Evolutionary conservation across 2,888 invertebrate genomes (phyloP).

Genomic region (Scaptomyza parva): DNA sequence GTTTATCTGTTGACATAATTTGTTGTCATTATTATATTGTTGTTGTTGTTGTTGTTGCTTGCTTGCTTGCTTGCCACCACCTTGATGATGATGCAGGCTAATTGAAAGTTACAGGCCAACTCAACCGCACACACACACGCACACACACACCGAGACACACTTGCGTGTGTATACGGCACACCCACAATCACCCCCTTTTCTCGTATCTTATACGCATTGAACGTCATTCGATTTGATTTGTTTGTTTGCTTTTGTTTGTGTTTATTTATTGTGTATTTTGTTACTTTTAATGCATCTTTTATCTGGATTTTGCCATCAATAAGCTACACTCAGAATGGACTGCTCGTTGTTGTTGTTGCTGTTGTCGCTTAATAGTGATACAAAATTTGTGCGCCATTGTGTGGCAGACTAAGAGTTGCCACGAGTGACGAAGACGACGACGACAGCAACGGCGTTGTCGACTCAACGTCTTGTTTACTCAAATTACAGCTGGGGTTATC

Average conservation of each 20-base stretch:
- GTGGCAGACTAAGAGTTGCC: slow-evolving; percentile 53
- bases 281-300: slow-evolving; percentile 80
- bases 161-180: neutral
- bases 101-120: slow-evolving; percentile 71
- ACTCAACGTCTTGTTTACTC: slow-evolving; percentile 69
- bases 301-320: slow-evolving; percentile 76
- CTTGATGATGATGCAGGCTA: slow-evolving; percentile 59
- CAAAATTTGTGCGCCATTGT: slow-evolving; percentile 72
- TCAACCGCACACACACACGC: slow-evolving; percentile 28
- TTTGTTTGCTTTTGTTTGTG: slow-evolving; percentile 72
- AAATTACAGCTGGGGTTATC: slow-evolving; percentile 71
- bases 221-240: slow-evolving; percentile 73
- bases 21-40: slow-evolving; percentile 71
- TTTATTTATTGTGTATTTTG: slow-evolving; percentile 77
- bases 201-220: slow-evolving; percentile 25
- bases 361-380: slow-evolving; percentile 60
- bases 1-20: slow-evolving; percentile 77
- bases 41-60: too few species aligned
- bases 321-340: slow-evolving; percentile 53
- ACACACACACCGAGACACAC: too few species aligned
- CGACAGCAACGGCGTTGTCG: slow-evolving; percentile 15
- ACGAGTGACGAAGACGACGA: slow-evolving; percentile 44
- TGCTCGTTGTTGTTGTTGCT: slow-evolving; percentile 40
- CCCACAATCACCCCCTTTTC: slow-evolving; percentile 24
- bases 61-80: slow-evolving; percentile 38